A percentile compares a stretch with the other conserved stretches of the same genome.
These are phyloP conservation scores for Emmelina monodactyla DNA, from an alignment of 2,888 invertebrate species.

Conservation along the genomic window DNA sequence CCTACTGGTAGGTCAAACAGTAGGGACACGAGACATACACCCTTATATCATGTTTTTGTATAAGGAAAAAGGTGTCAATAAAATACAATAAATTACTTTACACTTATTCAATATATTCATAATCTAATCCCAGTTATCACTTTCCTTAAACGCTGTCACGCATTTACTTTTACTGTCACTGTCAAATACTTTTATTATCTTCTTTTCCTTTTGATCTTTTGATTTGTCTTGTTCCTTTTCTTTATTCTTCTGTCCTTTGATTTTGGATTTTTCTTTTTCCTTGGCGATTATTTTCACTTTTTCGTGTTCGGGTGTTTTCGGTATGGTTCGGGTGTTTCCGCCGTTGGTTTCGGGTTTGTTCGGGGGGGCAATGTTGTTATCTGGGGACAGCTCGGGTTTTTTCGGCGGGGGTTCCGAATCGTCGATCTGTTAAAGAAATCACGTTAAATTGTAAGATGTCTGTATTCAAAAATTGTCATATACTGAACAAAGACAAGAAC, in stretches of 20 bases:
- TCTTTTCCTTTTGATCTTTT: conserved; percentile 17
- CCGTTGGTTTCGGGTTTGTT: too few species aligned
- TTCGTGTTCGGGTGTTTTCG: conserved; percentile 17
- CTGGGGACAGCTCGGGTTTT: conserved; percentile 24
- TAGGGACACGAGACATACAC: too few species aligned
- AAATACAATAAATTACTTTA: conserved; percentile 14
- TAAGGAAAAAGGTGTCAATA: conserved; percentile 4
- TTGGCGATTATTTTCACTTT: conserved; percentile 2
- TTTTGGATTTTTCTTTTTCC: conserved; percentile 14
- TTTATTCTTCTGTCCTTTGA: not conserved
- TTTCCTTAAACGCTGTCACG: conserved; percentile 47
- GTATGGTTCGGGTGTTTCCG: too few species aligned
- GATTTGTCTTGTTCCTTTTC: conserved; percentile 13
- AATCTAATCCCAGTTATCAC: conserved; percentile 49
- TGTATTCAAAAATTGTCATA: too few species aligned
- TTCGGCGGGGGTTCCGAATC: conserved; percentile 36
- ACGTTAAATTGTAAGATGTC: too few species aligned
- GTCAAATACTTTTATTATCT: conserved; percentile 28
- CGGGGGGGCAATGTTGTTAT: conserved; percentile 18
- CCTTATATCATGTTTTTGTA: too few species aligned
- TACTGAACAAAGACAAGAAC: too few species aligned
- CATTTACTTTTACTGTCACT: conserved; percentile 27
- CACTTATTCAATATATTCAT: conserved; percentile 18
- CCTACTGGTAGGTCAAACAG: too few species aligned
- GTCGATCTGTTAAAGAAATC: too few species aligned